Evolutionary conservation across 2,113 vertebrate genomes (phyloP).

Genomic region (Psittacula cyanocephala): DNA sequence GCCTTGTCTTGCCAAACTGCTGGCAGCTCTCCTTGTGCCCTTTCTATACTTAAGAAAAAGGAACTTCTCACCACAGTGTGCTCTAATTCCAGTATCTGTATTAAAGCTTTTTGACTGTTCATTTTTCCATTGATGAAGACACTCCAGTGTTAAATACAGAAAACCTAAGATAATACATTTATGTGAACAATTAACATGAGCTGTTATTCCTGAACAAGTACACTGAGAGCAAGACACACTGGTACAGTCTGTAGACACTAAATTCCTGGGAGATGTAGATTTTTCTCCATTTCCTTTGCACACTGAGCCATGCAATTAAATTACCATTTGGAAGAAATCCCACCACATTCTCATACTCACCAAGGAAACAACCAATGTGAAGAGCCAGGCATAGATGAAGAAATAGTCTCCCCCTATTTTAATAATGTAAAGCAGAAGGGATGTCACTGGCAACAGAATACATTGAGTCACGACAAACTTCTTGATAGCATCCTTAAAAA

Average conservation of each 20-base stretch:
- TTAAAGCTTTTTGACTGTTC: not conserved
- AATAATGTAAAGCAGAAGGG: slow-evolving; percentile 96
- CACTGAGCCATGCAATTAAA: not conserved
- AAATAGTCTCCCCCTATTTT: slow-evolving; percentile 99
- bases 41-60: not conserved
- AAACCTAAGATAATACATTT: not conserved
- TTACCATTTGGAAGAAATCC: not conserved
- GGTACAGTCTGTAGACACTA: not conserved
- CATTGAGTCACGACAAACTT: slow-evolving; percentile 97
- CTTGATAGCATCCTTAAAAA: slow-evolving; percentile 95
- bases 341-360: slow-evolving; percentile 76
- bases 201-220: not conserved
- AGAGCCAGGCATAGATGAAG: slow-evolving; percentile 99
- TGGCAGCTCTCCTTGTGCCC: not conserved
- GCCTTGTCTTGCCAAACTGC: not conserved
- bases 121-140: not conserved
- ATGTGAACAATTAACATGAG: not conserved
- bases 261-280: not conserved
- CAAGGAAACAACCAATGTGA: slow-evolving; percentile 93
- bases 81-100: not conserved
- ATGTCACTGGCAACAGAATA: slow-evolving; percentile 94
- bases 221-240: not conserved
- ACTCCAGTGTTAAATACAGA: not conserved
- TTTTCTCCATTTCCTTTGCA: not conserved
- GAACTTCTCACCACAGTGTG: not conserved